Percentiles rank a stretch among this genome's conserved stretches.
Conservation (phyloP, 2,113 vertebrate genomes). For the Rhegmatorhina hoffmannsi region DNA sequence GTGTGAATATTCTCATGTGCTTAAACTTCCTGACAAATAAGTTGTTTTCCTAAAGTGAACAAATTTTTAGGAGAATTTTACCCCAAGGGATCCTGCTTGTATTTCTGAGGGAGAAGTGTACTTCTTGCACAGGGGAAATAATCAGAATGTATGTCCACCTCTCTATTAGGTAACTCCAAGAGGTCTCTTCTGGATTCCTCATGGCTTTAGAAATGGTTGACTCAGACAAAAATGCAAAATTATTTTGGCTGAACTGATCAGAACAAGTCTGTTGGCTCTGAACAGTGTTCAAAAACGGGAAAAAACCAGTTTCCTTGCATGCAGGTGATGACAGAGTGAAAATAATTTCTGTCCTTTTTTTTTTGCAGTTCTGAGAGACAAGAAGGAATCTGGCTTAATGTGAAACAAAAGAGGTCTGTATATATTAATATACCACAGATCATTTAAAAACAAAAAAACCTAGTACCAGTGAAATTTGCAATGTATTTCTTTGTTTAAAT, state of each 20-base stretch:
- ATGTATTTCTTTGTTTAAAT: background rate
- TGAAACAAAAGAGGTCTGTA: background rate
- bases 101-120: background rate
- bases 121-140: background rate
- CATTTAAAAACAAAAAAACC: background rate
- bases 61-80: background rate
- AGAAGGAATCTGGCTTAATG: background rate
- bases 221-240: background rate
- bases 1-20: background rate
- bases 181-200: background rate
- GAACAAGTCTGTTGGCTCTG: background rate
- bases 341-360: slow-evolving; percentile 18
- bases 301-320: background rate
- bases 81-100: background rate
- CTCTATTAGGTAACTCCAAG: background rate
- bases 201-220: background rate
- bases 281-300: background rate
- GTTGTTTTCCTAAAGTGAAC: background rate
- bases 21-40: background rate
- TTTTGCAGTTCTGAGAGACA: background rate
- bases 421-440: background rate
- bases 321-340: background rate
- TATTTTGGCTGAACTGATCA: slow-evolving; percentile 31
- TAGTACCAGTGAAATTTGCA: background rate
- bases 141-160: background rate